phyloP scores from a whole-genome alignment of 2,888 invertebrate genomes.

The Drosophila colorata region DNA sequence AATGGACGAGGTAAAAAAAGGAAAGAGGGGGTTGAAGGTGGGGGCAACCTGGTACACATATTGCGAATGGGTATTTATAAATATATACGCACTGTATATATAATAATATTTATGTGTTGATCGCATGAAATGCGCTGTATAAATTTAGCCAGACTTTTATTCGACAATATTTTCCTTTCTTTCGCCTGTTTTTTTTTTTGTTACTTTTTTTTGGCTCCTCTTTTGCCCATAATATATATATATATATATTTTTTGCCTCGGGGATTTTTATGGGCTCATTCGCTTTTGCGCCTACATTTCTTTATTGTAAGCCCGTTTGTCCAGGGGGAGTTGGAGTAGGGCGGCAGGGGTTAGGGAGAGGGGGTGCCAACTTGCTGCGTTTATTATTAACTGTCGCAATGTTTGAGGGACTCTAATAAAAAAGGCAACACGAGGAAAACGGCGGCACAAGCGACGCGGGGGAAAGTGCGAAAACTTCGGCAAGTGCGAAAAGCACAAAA shows the following conservation, averaged over 20 bases:
- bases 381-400: conserved; percentile 78
- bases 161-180: conserved; percentile 57
- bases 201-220: conserved; percentile 12
- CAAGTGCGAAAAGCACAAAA: conserved; percentile 17
- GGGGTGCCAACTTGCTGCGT: conserved; percentile 49
- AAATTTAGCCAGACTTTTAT: conserved; percentile 74
- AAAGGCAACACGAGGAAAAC: conserved; percentile 8
- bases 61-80: conserved; percentile 45
- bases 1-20: conserved; percentile 22
- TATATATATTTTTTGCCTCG: conserved; percentile 14
- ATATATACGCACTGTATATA: conserved; percentile 49
- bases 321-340: background rate
- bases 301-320: conserved; percentile 39
- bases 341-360: background rate
- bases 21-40: background rate
- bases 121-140: conserved; percentile 78
- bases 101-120: conserved; percentile 79
- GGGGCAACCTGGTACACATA: background rate
- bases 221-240: background rate
- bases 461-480: conserved; percentile 33
- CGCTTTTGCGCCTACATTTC: conserved; percentile 40
- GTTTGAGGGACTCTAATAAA: conserved; percentile 49
- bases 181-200: conserved; percentile 14
- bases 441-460: background rate
- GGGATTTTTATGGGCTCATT: conserved; percentile 58